Conservation (phyloP, 2,113 vertebrate species). For the Lutjanus erythropterus region DNA sequence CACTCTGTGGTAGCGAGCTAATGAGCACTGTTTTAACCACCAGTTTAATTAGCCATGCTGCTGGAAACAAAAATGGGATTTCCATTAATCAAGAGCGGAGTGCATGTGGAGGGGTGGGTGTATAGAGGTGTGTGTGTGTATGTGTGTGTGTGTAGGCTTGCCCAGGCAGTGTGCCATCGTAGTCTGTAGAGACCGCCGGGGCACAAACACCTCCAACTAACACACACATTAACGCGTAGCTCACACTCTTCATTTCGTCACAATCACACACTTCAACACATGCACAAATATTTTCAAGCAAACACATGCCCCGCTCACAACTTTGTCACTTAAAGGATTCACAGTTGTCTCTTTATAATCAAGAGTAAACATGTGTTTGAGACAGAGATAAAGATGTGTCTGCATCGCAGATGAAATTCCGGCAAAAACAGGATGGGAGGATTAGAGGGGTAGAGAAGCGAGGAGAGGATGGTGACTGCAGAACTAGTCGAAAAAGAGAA, state of each 20-base stretch:
- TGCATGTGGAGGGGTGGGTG: constrained; percentile 66
- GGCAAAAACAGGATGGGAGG: constrained; percentile 80
- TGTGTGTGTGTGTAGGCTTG: constrained; percentile 81
- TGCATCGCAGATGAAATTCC: constrained; percentile 79
- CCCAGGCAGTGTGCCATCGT: constrained; percentile 83
- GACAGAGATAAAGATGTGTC: constrained; percentile 83
- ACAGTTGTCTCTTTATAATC: constrained; percentile 84
- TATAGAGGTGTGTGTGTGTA: constrained; percentile 62
- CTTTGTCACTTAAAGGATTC: constrained; percentile 84
- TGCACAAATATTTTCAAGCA: constrained; percentile 82
- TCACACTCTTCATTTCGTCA: constrained; percentile 70
- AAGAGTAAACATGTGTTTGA: constrained; percentile 84
- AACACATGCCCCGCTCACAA: constrained; percentile 82
- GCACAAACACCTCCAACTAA: constrained; percentile 78
- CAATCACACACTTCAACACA: constrained; percentile 80
- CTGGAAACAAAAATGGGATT: constrained; percentile 87
- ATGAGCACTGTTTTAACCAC: constrained; percentile 85
- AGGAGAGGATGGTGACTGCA: constrained; percentile 64
- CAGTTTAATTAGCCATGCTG: constrained; percentile 86
- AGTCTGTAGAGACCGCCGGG: constrained; percentile 79
- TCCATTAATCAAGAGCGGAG: constrained; percentile 84
- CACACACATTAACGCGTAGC: constrained; percentile 74
- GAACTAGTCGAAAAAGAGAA: constrained; percentile 60
- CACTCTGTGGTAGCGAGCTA: constrained; percentile 77
- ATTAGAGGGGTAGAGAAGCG: constrained; percentile 68